These are phyloP conservation scores for Orthosia gracilis DNA, from an alignment of 2,888 invertebrate species.

Conservation along the genomic window DNA sequence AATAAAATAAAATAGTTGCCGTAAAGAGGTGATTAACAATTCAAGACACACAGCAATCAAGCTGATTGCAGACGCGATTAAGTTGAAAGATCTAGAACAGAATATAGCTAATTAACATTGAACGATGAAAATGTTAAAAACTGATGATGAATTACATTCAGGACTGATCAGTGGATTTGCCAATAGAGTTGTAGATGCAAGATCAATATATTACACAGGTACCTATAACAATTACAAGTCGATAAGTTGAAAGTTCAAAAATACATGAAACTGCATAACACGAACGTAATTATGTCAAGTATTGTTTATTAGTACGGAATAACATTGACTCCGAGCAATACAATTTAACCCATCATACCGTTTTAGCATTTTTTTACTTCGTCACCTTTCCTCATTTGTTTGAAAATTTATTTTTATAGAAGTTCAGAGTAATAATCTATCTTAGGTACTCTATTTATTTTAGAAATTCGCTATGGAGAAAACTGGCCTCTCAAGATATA, in stretches of 20 bases:
- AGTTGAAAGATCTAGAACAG: slow-evolving; percentile 3
- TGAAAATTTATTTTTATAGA: slow-evolving; percentile 1
- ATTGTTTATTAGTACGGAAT: slow-evolving; percentile 1
- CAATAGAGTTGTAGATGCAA: too few species aligned
- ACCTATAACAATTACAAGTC: slow-evolving; percentile 9
- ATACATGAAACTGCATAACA: not conserved
- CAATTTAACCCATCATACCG: too few species aligned
- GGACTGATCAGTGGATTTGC: too few species aligned
- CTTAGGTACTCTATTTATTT: not conserved
- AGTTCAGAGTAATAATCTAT: not conserved
- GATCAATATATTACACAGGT: not conserved
- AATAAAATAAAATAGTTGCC: too few species aligned
- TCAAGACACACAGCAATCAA: slow-evolving; percentile 1
- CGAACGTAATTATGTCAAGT: slow-evolving; percentile 24
- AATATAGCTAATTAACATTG: not conserved
- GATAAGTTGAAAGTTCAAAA: not conserved
- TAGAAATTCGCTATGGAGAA: not conserved
- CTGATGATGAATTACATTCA: too few species aligned
- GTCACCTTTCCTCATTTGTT: slow-evolving; percentile 1
- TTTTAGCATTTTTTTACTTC: too few species aligned
- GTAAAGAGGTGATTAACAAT: slow-evolving; percentile 10
- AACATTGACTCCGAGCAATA: not conserved
- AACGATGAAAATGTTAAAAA: too few species aligned
- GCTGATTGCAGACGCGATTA: slow-evolving; percentile 14
- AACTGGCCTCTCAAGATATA: not conserved